A percentile compares a stretch with the other conserved stretches of the same genome.
Conservation (phyloP, 1,140 invertebrate species). For the Coboldia fuscipes region DNA sequence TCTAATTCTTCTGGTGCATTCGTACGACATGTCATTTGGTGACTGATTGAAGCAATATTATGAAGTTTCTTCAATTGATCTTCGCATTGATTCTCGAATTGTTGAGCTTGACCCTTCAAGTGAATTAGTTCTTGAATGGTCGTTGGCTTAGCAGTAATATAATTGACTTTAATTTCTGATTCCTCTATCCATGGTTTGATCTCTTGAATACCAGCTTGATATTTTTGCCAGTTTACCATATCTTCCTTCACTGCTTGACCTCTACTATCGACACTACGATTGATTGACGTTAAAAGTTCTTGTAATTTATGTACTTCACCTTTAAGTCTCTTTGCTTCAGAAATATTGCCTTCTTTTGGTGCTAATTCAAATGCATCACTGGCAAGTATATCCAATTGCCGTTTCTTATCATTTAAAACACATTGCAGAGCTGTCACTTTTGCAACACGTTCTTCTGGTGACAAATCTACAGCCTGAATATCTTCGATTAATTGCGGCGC, state of each 20-base stretch:
- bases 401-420: constrained; percentile 47
- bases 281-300: constrained; percentile 40
- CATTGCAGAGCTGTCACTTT: constrained; percentile 46
- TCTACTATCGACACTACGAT: constrained; percentile 46
- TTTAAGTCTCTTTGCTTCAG: constrained; percentile 42
- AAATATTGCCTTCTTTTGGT: constrained; percentile 31
- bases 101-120: constrained; percentile 41
- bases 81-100: constrained; percentile 53
- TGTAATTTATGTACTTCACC: constrained; percentile 43
- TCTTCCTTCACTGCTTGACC: constrained; percentile 50
- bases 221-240: constrained; percentile 64
- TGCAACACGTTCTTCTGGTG: constrained; percentile 50
- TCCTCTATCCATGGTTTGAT: constrained; percentile 76
- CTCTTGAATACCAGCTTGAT: constrained; percentile 52
- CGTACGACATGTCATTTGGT: constrained; percentile 46
- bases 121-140: constrained; percentile 57
- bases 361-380: constrained; percentile 54
- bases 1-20: constrained; percentile 61
- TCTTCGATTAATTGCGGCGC: constrained; percentile 55
- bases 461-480: constrained; percentile 42
- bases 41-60: constrained; percentile 44
- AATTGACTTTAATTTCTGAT: constrained; percentile 50
- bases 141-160: constrained; percentile 47
- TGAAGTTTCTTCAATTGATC: constrained; percentile 49
- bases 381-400: constrained; percentile 45